Evolutionary conservation across 2,797 vertebrate genomes (phyloP).

Genomic region (Oophaga sylvatica): DNA sequence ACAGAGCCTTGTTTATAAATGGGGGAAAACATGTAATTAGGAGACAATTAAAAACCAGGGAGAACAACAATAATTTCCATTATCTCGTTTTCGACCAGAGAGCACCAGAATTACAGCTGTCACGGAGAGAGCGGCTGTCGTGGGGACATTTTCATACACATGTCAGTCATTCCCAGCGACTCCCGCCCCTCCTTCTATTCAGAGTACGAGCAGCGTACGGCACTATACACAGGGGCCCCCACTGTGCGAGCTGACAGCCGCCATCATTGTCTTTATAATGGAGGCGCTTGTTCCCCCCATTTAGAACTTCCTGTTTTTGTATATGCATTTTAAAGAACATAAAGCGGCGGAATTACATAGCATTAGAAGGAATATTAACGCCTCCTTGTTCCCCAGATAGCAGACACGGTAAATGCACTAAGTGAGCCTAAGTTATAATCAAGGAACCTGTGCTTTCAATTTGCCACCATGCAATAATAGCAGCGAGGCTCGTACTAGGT

Average conservation of each 20-base stretch:
- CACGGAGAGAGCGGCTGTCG: background rate
- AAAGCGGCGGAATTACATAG: conserved; percentile 51
- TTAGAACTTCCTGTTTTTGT: conserved; percentile 48
- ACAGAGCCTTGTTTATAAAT: conserved; percentile 20
- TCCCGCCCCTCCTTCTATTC: background rate
- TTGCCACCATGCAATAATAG: conserved; percentile 39
- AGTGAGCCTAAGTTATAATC: conserved; percentile 27
- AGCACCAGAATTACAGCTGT: conserved; percentile 32
- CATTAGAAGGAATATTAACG: conserved; percentile 46
- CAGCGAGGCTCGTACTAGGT: background rate
- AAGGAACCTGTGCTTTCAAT: conserved; percentile 21
- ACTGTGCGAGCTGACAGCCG: conserved; percentile 27
- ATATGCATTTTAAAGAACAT: conserved; percentile 26
- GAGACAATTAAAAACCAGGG: conserved; percentile 40
- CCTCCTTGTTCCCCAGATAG: conserved; percentile 40
- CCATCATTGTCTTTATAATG: conserved; percentile 18
- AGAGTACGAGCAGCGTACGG: background rate
- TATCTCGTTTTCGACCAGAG: conserved; percentile 40
- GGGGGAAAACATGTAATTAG: conserved; percentile 38
- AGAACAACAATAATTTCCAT: conserved; percentile 50
- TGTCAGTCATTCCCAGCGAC: conserved; percentile 41
- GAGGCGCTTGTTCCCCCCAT: background rate
- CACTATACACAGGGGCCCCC: background rate
- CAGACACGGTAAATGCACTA: conserved; percentile 28
- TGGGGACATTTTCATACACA: conserved; percentile 21